phyloP scores from a whole-genome alignment of 2,888 invertebrate genomes.

The Muschampia plurimacula region DNA sequence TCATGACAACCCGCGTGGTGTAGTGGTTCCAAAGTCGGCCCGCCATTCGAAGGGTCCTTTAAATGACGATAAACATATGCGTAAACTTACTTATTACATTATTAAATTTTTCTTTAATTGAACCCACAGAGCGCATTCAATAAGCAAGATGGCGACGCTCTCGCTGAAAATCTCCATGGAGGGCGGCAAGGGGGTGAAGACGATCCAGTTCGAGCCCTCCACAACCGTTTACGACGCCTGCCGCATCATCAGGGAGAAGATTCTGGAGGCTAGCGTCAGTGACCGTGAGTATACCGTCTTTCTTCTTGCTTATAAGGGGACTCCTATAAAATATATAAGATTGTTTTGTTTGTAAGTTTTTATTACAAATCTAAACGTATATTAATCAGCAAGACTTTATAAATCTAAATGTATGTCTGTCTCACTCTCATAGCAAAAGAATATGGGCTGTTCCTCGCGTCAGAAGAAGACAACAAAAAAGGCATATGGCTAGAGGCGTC shows the following conservation, averaged over 20 bases:
- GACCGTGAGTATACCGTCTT: constrained; percentile 90
- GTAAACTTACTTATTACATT: neutral
- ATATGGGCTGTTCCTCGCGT: constrained; percentile 97
- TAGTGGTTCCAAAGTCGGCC: no score
- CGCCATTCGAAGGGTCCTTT: no score
- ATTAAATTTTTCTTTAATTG: neutral
- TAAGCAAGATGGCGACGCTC: constrained; percentile 88
- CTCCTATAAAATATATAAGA: neutral
- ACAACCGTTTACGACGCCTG: constrained; percentile 98
- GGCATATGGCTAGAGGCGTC: constrained; percentile 99
- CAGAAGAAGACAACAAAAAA: constrained; percentile 98
- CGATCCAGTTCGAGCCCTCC: constrained; percentile 98
- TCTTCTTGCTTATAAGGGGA: neutral
- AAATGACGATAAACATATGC: no score
- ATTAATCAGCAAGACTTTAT: neutral
- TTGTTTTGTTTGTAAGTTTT: no score
- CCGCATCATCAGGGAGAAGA: constrained; percentile 97
- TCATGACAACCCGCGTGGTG: no score
- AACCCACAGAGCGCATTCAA: constrained; percentile 66
- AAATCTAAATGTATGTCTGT: constrained; percentile 19
- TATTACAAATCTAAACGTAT: no score
- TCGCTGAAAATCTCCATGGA: constrained; percentile 95
- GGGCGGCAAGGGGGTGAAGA: constrained; percentile 96
- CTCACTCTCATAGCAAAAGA: constrained; percentile 91
- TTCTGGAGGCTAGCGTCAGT: constrained; percentile 94